Percentiles rank a stretch among this genome's conserved stretches.
Conservation (phyloP, 2,797 vertebrate species). For the Aldrovandia affinis region DNA sequence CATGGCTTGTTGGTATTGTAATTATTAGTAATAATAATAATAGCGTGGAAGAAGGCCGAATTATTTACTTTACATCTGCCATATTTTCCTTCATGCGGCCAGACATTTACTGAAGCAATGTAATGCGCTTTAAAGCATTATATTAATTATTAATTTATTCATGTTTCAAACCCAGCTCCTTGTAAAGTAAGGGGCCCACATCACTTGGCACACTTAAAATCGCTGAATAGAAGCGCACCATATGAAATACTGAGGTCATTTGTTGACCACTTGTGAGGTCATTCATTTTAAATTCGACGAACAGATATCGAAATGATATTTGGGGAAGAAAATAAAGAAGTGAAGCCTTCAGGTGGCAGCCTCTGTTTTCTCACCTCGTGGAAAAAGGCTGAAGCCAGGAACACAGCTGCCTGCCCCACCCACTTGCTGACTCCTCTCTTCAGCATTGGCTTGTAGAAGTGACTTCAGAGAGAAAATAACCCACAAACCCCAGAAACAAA, state of each 20-base stretch:
- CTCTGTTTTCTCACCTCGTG: conserved; percentile 80
- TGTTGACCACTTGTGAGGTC: not conserved
- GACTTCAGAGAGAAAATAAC: conserved; percentile 64
- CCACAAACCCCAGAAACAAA: not conserved
- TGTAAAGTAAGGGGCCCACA: not conserved
- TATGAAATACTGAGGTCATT: not conserved
- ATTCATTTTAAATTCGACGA: not conserved
- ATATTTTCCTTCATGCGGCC: not conserved
- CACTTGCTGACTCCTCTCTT: conserved; percentile 77
- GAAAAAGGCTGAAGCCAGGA: conserved; percentile 89
- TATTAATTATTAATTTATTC: not conserved
- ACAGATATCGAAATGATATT: not conserved
- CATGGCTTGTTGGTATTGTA: not conserved
- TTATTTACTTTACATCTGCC: too few relatives aligned
- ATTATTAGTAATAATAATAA: too few relatives aligned
- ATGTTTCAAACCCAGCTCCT: not conserved
- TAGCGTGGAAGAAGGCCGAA: too few relatives aligned
- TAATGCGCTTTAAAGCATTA: not conserved
- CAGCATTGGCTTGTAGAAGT: conserved; percentile 90
- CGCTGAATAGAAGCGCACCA: too few relatives aligned
- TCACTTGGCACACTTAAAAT: too few relatives aligned
- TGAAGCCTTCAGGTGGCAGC: too few relatives aligned
- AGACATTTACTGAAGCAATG: not conserved
- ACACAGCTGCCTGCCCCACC: conserved; percentile 80
- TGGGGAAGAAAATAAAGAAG: not conserved